Conservation (phyloP, 64 coral and sea anemone species). For the Exaiptasia diaphana region DNA sequence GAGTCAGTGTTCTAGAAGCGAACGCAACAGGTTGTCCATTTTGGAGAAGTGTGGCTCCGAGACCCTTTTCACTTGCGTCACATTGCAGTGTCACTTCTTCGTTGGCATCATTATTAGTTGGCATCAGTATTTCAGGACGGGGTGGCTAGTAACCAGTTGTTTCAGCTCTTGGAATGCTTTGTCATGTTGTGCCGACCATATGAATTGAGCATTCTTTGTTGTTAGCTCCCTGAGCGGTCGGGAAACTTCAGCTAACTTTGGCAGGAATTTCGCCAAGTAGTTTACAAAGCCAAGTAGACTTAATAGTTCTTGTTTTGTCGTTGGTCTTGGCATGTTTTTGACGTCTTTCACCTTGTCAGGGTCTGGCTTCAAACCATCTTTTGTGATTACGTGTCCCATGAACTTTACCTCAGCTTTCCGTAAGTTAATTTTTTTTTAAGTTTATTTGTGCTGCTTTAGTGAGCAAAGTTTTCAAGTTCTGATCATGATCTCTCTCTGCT, state of each 20-base stretch:
- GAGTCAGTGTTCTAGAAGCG: neutral
- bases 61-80: neutral
- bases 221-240: constrained; percentile 23
- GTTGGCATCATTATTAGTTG: neutral
- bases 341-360: constrained; percentile 27
- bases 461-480: constrained; percentile 2
- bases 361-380: constrained; percentile 59
- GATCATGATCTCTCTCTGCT: neutral
- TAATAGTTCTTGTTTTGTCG: constrained; percentile 10
- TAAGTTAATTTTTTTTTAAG: constrained; percentile 25
- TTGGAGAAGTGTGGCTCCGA: neutral
- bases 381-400: constrained; percentile 49
- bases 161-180: neutral
- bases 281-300: constrained; percentile 45
- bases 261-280: constrained; percentile 10
- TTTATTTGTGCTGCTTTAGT: constrained; percentile 11
- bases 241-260: neutral
- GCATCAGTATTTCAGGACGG: neutral
- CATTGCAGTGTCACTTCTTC: neutral
- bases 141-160: neutral
- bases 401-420: constrained; percentile 41
- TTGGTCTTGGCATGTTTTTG: constrained; percentile 14
- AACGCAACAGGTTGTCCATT: neutral
- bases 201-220: neutral
- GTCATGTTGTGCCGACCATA: constrained; percentile 28